phyloP scores from a whole-genome alignment of 2,797 vertebrate genomes.

The Takifugu ocellatus region DNA sequence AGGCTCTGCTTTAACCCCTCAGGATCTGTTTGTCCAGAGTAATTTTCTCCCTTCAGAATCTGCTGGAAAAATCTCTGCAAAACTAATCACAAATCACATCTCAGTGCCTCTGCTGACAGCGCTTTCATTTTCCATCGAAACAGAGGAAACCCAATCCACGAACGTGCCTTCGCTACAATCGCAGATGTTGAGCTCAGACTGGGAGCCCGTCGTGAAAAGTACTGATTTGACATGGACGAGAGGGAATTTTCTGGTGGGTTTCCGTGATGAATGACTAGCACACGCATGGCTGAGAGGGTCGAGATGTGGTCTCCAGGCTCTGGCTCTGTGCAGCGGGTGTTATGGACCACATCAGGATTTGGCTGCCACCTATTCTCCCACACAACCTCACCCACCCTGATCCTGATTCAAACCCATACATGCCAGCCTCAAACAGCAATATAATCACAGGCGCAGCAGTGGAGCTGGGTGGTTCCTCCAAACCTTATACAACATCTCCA shows the following conservation, averaged over 20 bases:
- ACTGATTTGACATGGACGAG: constrained; percentile 18
- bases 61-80: constrained; percentile 69
- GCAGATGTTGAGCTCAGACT: constrained; percentile 69
- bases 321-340: constrained; percentile 24
- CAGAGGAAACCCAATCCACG: constrained; percentile 62
- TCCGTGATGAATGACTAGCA: constrained; percentile 47
- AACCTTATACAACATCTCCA: constrained; percentile 32
- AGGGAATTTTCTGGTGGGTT: constrained; percentile 41
- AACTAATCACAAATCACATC: constrained; percentile 70
- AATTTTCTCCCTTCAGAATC: constrained; percentile 60
- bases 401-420: constrained; percentile 20
- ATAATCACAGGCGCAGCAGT: constrained; percentile 43
- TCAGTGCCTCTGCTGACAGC: constrained; percentile 53
- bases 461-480: constrained; percentile 56
- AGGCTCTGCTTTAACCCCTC: constrained; percentile 51
- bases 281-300: constrained; percentile 41
- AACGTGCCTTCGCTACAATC: constrained; percentile 65
- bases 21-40: constrained; percentile 51
- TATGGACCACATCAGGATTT: constrained; percentile 29
- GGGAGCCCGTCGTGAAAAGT: constrained; percentile 38
- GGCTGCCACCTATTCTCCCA: constrained; percentile 25
- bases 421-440: constrained; percentile 44
- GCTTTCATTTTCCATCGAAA: constrained; percentile 75
- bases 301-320: constrained; percentile 31
- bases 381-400: constrained; percentile 34